phyloP scores from a whole-genome alignment of 2,797 vertebrate species.

The Antennarius maculatus region DNA sequence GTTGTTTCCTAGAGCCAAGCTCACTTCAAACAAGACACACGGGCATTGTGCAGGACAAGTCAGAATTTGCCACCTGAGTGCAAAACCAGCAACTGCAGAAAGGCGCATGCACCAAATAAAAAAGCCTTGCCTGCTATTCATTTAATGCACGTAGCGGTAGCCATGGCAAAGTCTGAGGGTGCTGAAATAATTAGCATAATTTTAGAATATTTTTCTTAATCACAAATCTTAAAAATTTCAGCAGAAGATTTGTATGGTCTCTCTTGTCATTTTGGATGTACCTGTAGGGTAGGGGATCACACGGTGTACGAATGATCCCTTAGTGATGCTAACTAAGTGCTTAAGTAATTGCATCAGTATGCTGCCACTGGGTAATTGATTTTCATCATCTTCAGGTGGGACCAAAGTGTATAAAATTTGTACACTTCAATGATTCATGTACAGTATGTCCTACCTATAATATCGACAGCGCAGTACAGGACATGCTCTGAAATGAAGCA shows the following conservation, averaged over 20 bases:
- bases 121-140: slow-evolving; percentile 5
- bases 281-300: slow-evolving; percentile 35
- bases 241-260: slow-evolving; percentile 42
- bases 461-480: slow-evolving; percentile 9
- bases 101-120: not conserved
- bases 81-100: slow-evolving; percentile 39
- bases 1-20: slow-evolving; percentile 79
- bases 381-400: slow-evolving; percentile 36
- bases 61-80: slow-evolving; percentile 67
- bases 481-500: slow-evolving; percentile 3
- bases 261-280: slow-evolving; percentile 55
- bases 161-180: slow-evolving; percentile 37
- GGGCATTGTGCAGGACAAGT: slow-evolving; percentile 62
- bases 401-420: slow-evolving; percentile 54
- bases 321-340: slow-evolving; percentile 49
- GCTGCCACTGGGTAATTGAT: slow-evolving; percentile 22
- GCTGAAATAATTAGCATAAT: slow-evolving; percentile 46
- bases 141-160: slow-evolving; percentile 27
- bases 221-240: slow-evolving; percentile 35
- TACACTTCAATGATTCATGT: slow-evolving; percentile 48
- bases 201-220: slow-evolving; percentile 49
- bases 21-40: slow-evolving; percentile 75
- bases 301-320: slow-evolving; percentile 31
- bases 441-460: not conserved
- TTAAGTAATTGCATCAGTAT: slow-evolving; percentile 43